Evolutionary conservation across 2,797 vertebrate genomes (phyloP).

Genomic region (Threskiornis aethiopicus): DNA sequence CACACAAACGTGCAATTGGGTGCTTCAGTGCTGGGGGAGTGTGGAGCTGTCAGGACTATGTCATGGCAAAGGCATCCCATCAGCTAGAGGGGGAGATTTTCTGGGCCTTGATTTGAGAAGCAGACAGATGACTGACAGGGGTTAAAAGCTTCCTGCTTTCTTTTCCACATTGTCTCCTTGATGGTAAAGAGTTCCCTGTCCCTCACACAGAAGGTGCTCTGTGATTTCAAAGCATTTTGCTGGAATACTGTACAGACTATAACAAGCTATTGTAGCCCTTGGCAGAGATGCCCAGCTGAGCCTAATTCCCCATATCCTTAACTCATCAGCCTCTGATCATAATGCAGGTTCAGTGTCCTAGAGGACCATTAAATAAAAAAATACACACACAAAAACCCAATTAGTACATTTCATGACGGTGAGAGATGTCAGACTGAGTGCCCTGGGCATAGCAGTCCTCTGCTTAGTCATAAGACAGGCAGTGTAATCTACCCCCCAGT

Average conservation of each 20-base stretch:
- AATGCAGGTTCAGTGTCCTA: slow-evolving; percentile 18
- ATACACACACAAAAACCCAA: not conserved
- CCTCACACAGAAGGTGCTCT: slow-evolving; percentile 25
- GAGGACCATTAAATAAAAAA: slow-evolving; percentile 18
- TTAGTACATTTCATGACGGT: not conserved
- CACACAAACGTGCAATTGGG: not conserved
- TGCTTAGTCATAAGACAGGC: not conserved
- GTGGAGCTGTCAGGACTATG: slow-evolving; percentile 5
- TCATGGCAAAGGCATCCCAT: slow-evolving; percentile 30
- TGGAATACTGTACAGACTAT: not conserved
- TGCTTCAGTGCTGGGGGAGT: not conserved
- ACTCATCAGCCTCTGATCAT: slow-evolving; percentile 37
- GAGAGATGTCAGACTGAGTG: not conserved
- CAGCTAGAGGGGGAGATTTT: slow-evolving; percentile 31
- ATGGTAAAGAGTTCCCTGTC: slow-evolving; percentile 27
- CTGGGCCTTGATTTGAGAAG: slow-evolving; percentile 17
- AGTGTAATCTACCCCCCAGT: not conserved
- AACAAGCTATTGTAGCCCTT: slow-evolving; percentile 13
- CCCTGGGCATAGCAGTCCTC: not conserved
- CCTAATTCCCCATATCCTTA: slow-evolving; percentile 19
- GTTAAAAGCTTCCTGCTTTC: slow-evolving; percentile 65
- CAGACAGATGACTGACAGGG: slow-evolving; percentile 69
- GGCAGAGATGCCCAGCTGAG: slow-evolving; percentile 7
- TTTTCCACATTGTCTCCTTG: slow-evolving; percentile 37
- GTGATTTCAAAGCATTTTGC: slow-evolving; percentile 35